phyloP scores from a whole-genome alignment of 2,888 invertebrate genomes.

The Eupithecia exiguata region DNA sequence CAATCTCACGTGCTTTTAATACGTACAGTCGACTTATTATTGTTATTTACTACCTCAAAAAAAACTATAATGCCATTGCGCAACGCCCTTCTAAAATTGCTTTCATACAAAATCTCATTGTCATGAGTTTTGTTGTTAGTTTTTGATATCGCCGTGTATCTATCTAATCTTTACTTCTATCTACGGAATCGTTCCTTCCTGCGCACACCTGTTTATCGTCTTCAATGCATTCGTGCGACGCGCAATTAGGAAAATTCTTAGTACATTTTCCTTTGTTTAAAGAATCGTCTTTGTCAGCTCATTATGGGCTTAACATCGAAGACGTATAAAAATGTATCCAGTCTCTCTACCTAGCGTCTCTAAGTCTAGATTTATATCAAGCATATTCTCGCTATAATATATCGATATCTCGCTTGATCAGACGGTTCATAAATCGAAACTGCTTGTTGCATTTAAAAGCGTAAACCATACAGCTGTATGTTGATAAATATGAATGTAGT shows the following conservation, averaged over 20 bases:
- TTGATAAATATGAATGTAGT: neutral
- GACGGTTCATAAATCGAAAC: neutral
- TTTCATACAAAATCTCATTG: neutral
- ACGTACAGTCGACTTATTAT: neutral
- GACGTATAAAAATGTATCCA: neutral
- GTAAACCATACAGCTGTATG: neutral
- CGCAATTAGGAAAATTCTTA: neutral
- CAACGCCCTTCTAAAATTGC: neutral
- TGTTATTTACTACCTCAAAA: neutral
- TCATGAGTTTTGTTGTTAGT: neutral
- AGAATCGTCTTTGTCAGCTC: neutral
- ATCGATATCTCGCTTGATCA: neutral
- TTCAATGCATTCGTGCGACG: neutral
- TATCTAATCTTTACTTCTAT: neutral
- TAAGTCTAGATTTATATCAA: neutral
- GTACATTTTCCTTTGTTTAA: neutral
- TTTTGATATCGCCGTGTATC: neutral
- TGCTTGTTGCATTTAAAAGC: neutral
- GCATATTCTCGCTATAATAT: neutral
- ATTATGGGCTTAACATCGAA: neutral
- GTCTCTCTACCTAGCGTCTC: neutral
- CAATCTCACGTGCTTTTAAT: constrained; percentile 15
- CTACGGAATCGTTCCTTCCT: neutral
- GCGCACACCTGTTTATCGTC: neutral
- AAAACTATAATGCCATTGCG: neutral